Base-by-base conservation (phyloP, 2,888 invertebrate genomes). In the Epirrhoe tristata region DNA sequence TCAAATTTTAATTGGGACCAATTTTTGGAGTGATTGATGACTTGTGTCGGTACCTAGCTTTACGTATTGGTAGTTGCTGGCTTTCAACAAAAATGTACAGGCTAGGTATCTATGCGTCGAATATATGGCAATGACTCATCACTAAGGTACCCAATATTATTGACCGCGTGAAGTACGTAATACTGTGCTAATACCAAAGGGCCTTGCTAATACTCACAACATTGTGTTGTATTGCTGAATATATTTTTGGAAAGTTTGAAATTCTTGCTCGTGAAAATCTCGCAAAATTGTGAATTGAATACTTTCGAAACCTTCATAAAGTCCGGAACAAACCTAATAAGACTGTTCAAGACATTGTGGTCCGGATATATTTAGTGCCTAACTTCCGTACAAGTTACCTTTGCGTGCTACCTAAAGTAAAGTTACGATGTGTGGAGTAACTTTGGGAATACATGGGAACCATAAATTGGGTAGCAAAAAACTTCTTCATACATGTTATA, bases 1-100 rank as follows among this genome's bases (percentile, higher is more conserved):
- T 82, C 80, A 82, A 87, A 86, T 88, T 90, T 90, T 90, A 91
- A 90, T 90, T 91, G 90, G 90, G 77, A 82, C 82, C 83, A 82
- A 84, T 86, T 86, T 87, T 86, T 82, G 72, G 52, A 81, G 75
- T 76, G 76, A 81, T 82, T 74, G 78, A 77, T 72, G 74, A 78
- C 74, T 76, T 67, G 71, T 57, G 65, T n/a, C n/a, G n/a, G n/a
- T 74, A 56, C 64, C 67, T 67, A 65, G 61, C 39, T 62, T 52
- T 70, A 75, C 66, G 65, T 64, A 58, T 54, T 57, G 43, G 39
- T 14, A 48, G 48, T 48, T 12, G 24, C 24, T 24, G 24, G 39
- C 12, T 12, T 7, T 34, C 6, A 7, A 34, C 39, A 12, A 12
- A 43, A 12, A 2, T 43, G 12, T 24, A 24, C 24, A 24, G 24